These are phyloP conservation scores for Pseudococcus longispinus DNA, from an alignment of 2,888 invertebrate genomes.

Conservation along the genomic window DNA sequence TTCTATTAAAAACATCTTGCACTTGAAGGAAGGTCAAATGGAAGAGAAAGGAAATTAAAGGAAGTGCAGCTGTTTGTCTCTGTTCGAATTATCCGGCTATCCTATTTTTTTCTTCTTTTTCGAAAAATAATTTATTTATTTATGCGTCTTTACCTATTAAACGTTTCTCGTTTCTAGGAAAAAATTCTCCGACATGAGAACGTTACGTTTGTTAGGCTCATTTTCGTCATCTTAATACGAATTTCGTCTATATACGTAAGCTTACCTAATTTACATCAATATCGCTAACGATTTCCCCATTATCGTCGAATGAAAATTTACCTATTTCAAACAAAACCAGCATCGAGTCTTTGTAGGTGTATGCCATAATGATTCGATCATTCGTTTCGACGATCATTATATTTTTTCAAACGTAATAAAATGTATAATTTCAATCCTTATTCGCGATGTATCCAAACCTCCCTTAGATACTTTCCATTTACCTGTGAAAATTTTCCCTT, in stretches of 20 bases:
- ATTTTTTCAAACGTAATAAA: background rate
- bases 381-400: background rate
- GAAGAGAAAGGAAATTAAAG: conserved; percentile 29
- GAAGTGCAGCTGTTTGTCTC: conserved; percentile 32
- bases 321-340: background rate
- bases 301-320: too few species aligned
- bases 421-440: background rate
- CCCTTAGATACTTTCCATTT: background rate
- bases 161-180: background rate
- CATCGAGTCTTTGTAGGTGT: background rate
- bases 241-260: background rate
- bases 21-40: conserved; percentile 24
- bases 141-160: background rate
- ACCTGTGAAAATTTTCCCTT: background rate
- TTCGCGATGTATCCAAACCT: background rate
- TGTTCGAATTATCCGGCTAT: background rate
- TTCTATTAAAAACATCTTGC: conserved; percentile 35
- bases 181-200: background rate
- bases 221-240: background rate
- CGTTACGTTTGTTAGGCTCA: background rate
- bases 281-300: too few species aligned
- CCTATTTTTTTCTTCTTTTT: background rate
- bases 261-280: too few species aligned
- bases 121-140: conserved; percentile 35
- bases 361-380: background rate